Evolutionary conservation across 2,797 vertebrate species (phyloP), one percentile per base, ranked within the genome.

Genomic region (Melanogrammus aeglefinus): DNA sequence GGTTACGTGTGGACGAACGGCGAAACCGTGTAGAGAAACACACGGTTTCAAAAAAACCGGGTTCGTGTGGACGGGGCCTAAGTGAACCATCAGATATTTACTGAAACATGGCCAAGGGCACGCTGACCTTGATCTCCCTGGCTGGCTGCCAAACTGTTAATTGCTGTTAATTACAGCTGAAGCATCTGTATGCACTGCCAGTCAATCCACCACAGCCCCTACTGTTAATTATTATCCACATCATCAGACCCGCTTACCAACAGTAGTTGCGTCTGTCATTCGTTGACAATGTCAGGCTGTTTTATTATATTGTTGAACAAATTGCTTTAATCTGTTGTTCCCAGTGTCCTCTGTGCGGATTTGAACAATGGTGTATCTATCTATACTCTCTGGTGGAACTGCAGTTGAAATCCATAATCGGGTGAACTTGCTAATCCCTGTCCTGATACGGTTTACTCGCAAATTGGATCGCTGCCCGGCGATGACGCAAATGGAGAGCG

Each of bases 401-500:
- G 69, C 74, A 5, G 51, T 71, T 44, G 39, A 38, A 29, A 76
- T 77, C 16, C 0, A 21, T 80, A 74, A 93, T 27, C n/a, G 24
- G 63, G 63, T 69, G 63, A 27, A 69, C 10, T 69, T 24, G 57
- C 1, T 27, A 69, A 69, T 69, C 63, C 24, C 63, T 9, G 12
- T 10, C 24, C 63, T 63, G 57, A 63, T 63, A n/a, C 2, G 21
- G 4, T 63, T 63, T 63, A 63, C 57, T 63, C 57, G 21, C 57
- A 24, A 63, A 9, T 69, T 69, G 93, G 92, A 86, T 78, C 47
- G 69, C 73, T 88, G 89, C 91, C 91, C 74, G 70, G 80, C 84
- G 87, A 79, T 78, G 2, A n/a, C 83, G 86, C 86, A 7, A 77
- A 82, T 79, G 76, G 18, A 10, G 82, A 71, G 75, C 85, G 21